Conservation (phyloP, 2,113 vertebrate genomes). For the Ovis aries region ARS-UI_Ramb_v3.0 NC_056059.1:67225501-67226000, state of each 20-base stretch:
- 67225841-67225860: neutral
- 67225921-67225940: too few species aligned
- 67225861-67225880: too few species aligned
- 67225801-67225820: neutral
- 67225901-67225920: too few species aligned
- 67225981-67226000: too few species aligned
- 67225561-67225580: neutral
- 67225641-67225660: neutral
- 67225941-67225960: too few species aligned
- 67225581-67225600: neutral
- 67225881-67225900: too few species aligned
- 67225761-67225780: neutral
- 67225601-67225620: neutral
- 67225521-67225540: neutral
- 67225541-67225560: neutral
- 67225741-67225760: neutral
- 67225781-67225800: neutral
- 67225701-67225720: neutral
- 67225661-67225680: neutral
- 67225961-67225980: too few species aligned
- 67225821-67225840: neutral
- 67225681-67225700: neutral
- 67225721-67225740: neutral
- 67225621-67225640: neutral
- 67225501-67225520: neutral